A percentile compares a stretch with the other conserved stretches of the same genome.
These are phyloP conservation scores for Sebastes steindachneri DNA, from an alignment of 2,797 vertebrate species.

Conservation along the genomic window DNA sequence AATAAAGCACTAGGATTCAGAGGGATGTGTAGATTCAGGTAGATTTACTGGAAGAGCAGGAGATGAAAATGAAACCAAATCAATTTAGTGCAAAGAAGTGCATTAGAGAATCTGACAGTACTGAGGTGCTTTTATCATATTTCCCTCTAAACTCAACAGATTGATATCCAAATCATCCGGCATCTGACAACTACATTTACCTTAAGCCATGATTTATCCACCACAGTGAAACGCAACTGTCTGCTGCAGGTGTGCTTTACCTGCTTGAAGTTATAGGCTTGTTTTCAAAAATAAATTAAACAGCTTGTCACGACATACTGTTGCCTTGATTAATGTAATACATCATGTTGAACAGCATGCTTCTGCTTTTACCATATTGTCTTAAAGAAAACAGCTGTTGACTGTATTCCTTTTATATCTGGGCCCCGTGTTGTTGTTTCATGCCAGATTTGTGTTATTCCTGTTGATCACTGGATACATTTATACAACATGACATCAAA, in stretches of 20 bases:
- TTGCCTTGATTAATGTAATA: constrained; percentile 14
- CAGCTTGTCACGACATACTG: constrained; percentile 26
- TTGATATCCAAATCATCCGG: not conserved
- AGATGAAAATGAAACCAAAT: constrained; percentile 13
- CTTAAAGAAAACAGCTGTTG: constrained; percentile 28
- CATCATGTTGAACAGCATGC: constrained; percentile 27
- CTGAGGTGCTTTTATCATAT: not conserved
- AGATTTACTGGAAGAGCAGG: constrained; percentile 4
- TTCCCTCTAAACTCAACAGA: not conserved
- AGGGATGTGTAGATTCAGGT: not conserved
- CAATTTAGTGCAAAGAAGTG: constrained; percentile 1
- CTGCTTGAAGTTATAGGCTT: not conserved
- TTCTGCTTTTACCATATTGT: constrained; percentile 23
- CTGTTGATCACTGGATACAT: not conserved
- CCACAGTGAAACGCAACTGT: not conserved
- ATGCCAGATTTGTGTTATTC: not conserved
- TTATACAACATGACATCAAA: not conserved
- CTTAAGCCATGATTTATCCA: not conserved
- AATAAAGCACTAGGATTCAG: constrained; percentile 9
- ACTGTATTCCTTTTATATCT: not conserved
- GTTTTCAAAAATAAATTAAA: constrained; percentile 9
- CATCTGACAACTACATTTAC: not conserved
- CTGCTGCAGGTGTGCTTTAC: not conserved
- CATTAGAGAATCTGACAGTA: not conserved
- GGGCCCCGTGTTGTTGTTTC: not conserved